These are phyloP conservation scores for Ceratotherium simum DNA, from an alignment of 2,113 vertebrate species.

Conservation along the genomic window DNA sequence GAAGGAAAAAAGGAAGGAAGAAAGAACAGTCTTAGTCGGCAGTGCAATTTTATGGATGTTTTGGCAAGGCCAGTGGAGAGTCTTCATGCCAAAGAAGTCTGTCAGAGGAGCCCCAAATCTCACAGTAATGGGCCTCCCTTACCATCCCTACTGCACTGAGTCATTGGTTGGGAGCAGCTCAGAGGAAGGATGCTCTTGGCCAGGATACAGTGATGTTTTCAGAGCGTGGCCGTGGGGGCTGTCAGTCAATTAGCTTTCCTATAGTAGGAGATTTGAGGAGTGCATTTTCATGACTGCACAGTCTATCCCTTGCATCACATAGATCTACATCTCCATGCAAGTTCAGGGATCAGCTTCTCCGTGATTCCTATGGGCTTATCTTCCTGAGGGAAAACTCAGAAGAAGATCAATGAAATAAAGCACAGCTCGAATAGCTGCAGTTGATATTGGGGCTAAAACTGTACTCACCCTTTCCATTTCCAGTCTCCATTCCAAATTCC, in stretches of 20 bases:
- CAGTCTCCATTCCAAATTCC: not conserved
- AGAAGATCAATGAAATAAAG: not conserved
- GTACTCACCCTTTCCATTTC: not conserved
- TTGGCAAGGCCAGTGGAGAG: not conserved
- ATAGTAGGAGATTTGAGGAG: not conserved
- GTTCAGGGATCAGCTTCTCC: not conserved
- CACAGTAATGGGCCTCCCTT: not conserved
- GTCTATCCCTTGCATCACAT: not conserved
- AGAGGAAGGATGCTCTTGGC: not conserved
- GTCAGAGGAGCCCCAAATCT: not conserved
- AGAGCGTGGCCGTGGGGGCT: not conserved
- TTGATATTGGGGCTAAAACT: not conserved
- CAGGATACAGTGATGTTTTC: not conserved
- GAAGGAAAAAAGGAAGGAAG: not conserved
- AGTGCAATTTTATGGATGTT: not conserved
- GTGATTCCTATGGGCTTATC: not conserved
- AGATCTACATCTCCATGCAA: not conserved
- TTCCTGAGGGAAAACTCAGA: not conserved
- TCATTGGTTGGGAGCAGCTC: not conserved
- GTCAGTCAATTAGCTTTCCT: not conserved
- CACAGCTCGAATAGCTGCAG: not conserved
- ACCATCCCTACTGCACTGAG: not conserved
- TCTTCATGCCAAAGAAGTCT: not conserved
- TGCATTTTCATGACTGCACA: not conserved
- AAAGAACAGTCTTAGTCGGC: not conserved